Conservation (phyloP, 2,797 vertebrate species). For the Smutsia gigantea region DNA sequence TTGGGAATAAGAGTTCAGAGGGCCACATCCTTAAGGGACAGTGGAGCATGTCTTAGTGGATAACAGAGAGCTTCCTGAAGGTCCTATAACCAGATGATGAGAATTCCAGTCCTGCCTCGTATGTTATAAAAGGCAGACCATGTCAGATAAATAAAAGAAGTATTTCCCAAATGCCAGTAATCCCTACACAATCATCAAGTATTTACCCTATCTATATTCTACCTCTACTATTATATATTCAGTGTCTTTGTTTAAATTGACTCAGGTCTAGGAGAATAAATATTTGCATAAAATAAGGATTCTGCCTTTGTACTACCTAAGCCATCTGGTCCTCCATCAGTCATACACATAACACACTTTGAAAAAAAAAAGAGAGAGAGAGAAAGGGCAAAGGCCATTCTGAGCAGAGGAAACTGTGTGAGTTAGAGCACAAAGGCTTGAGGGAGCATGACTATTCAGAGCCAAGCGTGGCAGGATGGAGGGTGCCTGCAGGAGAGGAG, state of each 20-base stretch:
- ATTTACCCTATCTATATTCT: background rate
- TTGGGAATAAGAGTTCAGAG: background rate
- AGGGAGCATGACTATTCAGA: background rate
- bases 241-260: constrained; percentile 46
- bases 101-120: background rate
- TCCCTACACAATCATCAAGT: background rate
- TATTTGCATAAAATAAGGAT: constrained; percentile 69
- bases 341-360: background rate
- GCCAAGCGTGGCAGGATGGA: background rate
- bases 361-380: background rate
- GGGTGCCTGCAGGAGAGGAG: background rate
- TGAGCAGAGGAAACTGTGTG: background rate
- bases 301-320: constrained; percentile 31
- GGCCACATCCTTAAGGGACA: background rate
- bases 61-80: background rate
- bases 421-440: background rate
- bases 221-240: background rate
- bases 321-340: constrained; percentile 48
- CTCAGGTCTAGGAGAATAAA: constrained; percentile 47
- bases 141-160: background rate
- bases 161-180: background rate
- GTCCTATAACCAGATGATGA: background rate
- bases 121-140: background rate
- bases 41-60: background rate
- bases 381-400: background rate